Percentiles rank a stretch among this genome's conserved stretches.
phyloP scores from a whole-genome alignment of 2,888 invertebrate species.

The Metellina segmentata region DNA sequence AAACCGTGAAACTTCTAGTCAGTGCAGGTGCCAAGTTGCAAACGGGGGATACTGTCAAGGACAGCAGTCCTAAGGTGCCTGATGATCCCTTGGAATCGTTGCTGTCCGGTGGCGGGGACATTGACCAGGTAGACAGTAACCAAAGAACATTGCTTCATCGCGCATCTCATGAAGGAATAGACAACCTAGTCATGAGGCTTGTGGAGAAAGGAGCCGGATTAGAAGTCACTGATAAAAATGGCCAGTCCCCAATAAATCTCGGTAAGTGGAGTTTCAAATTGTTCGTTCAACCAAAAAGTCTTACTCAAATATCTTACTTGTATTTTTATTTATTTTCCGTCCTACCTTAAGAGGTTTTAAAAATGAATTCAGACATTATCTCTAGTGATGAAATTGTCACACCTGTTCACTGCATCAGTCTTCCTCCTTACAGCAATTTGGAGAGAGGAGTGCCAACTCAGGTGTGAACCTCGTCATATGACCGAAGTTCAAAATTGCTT shows the following conservation, averaged over 20 bases:
- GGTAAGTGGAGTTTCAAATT: constrained; percentile 80
- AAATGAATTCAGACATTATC: too few species aligned
- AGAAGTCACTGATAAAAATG: constrained; percentile 87
- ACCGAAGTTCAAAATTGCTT: too few species aligned
- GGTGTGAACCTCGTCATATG: too few species aligned
- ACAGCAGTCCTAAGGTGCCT: constrained; percentile 71
- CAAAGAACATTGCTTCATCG: constrained; percentile 89
- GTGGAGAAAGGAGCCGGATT: constrained; percentile 84
- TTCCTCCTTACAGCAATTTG: too few species aligned
- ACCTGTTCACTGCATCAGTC: too few species aligned
- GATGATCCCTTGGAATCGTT: constrained; percentile 74
- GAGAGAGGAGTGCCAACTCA: too few species aligned
- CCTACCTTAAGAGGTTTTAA: too few species aligned
- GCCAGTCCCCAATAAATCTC: constrained; percentile 92
- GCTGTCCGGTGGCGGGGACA: constrained; percentile 81
- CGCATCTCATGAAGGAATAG: constrained; percentile 88
- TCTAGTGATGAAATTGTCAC: too few species aligned
- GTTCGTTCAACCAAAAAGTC: neutral
- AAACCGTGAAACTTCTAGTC: constrained; percentile 84
- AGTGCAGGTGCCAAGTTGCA: constrained; percentile 86
- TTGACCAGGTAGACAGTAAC: constrained; percentile 83
- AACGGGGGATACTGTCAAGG: constrained; percentile 79
- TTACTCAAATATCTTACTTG: neutral
- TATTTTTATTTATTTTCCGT: too few species aligned
- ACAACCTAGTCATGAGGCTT: constrained; percentile 85